phyloP scores from a whole-genome alignment of 2,888 invertebrate genomes.

The Portevinia maculata region DNA sequence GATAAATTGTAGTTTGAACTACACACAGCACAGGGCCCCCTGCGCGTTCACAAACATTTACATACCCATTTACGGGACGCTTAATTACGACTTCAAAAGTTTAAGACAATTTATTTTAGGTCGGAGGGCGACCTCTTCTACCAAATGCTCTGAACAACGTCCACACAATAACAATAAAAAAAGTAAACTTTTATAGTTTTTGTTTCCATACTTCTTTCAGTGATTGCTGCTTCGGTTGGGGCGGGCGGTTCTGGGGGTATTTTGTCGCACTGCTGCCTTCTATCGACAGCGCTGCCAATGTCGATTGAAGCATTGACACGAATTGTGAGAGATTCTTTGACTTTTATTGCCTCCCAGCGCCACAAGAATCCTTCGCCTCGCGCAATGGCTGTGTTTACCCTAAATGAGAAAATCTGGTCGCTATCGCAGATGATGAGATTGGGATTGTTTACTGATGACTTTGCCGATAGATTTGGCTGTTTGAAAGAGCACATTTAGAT shows the following conservation, averaged over 20 bases:
- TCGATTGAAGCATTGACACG: slow-evolving; percentile 61
- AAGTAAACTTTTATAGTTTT: slow-evolving; percentile 54
- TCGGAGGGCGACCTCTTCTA: slow-evolving; percentile 20
- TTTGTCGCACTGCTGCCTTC: background rate
- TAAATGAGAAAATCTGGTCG: slow-evolving; percentile 39
- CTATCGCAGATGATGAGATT: slow-evolving; percentile 40
- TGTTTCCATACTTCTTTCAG: slow-evolving; percentile 25
- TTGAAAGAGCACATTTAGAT: slow-evolving; percentile 11
- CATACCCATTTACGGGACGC: slow-evolving; percentile 33
- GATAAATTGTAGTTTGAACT: slow-evolving; percentile 24
- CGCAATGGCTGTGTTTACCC: slow-evolving; percentile 40
- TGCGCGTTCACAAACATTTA: slow-evolving; percentile 10
- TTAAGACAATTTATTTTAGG: slow-evolving; percentile 52
- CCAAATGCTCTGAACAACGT: slow-evolving; percentile 30
- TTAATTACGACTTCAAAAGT: slow-evolving; percentile 59
- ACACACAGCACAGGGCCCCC: background rate
- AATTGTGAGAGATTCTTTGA: slow-evolving; percentile 52
- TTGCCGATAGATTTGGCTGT: slow-evolving; percentile 28
- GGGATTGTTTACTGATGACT: slow-evolving; percentile 41
- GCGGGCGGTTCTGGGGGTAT: background rate
- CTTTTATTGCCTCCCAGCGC: slow-evolving; percentile 31
- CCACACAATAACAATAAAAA: slow-evolving; percentile 58
- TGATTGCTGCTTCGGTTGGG: background rate
- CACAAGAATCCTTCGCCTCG: background rate
- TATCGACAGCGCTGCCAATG: slow-evolving; percentile 44